A percentile compares a stretch with the other conserved stretches of the same genome.
Evolutionary conservation across 2,797 vertebrate genomes (phyloP).

Genomic region (Agapornis canus): DNA sequence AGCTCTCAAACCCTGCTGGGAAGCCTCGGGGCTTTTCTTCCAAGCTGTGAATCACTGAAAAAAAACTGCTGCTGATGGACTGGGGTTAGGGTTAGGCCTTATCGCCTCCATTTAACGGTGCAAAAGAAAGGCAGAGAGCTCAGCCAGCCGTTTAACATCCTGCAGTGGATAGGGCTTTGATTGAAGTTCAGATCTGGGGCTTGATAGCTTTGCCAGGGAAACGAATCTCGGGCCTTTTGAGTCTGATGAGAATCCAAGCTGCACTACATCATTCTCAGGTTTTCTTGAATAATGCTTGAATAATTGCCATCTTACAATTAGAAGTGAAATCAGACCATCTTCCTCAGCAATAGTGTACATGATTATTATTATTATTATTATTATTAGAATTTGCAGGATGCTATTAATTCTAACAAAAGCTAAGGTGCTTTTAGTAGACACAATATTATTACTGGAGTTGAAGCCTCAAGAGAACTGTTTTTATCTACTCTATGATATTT

Average conservation of each 20-base stretch:
- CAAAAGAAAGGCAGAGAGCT: background rate
- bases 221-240: background rate
- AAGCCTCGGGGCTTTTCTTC: background rate
- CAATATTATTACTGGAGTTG: background rate
- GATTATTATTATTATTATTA: background rate
- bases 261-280: background rate
- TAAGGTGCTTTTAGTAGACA: background rate
- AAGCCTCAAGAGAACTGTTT: background rate
- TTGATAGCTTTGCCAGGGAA: background rate
- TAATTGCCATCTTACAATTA: background rate
- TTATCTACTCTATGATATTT: background rate
- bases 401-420: background rate
- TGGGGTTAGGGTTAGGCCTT: background rate
- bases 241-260: background rate
- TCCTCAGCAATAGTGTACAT: background rate
- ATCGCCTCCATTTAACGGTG: background rate
- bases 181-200: background rate
- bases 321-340: background rate
- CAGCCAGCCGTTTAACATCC: background rate
- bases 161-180: background rate
- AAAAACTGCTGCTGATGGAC: background rate
- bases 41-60: background rate
- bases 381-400: background rate
- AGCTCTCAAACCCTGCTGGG: background rate
- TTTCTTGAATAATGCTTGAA: background rate